A percentile compares a stretch with the other conserved stretches of the same genome.
phyloP scores from a whole-genome alignment of 2,888 invertebrate species.

The Cryptus armator region DNA sequence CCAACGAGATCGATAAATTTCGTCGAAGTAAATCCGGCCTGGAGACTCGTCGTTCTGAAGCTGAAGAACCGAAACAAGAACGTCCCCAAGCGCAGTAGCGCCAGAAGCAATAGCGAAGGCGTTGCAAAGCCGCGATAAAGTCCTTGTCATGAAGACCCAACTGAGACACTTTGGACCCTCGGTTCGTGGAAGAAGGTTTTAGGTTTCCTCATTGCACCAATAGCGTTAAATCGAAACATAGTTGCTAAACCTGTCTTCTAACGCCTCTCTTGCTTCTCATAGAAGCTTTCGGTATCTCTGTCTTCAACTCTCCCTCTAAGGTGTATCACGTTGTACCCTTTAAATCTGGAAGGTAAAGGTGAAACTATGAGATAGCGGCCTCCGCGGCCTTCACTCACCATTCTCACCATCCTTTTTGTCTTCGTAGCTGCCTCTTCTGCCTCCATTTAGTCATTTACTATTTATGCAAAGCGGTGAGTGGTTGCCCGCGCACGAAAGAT shows the following conservation, averaged over 20 bases:
- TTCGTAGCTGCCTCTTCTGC: constrained; percentile 52
- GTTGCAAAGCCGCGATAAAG: constrained; percentile 41
- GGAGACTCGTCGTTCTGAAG: constrained; percentile 27
- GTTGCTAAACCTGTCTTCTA: background rate
- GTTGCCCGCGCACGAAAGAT: constrained; percentile 54
- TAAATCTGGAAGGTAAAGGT: constrained; percentile 71
- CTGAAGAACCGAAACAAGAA: constrained; percentile 45
- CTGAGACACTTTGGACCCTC: constrained; percentile 56
- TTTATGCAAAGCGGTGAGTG: constrained; percentile 73
- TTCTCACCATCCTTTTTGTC: constrained; percentile 39
- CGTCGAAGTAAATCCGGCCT: constrained; percentile 40
- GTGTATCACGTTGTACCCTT: constrained; percentile 58
- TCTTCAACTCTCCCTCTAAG: constrained; percentile 20
- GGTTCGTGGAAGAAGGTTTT: constrained; percentile 8
- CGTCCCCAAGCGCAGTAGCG: constrained; percentile 4
- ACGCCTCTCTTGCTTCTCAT: background rate
- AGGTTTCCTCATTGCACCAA: constrained; percentile 1
- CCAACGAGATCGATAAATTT: constrained; percentile 62
- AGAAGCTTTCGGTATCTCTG: constrained; percentile 37
- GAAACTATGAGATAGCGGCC: constrained; percentile 68
- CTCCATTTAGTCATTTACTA: constrained; percentile 77
- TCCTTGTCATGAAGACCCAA: constrained; percentile 46
- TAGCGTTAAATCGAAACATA: background rate
- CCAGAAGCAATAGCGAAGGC: background rate
- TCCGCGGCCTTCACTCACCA: constrained; percentile 44